Conservation (phyloP, 2,888 invertebrate species). For the Geotrupes spiniger region DNA sequence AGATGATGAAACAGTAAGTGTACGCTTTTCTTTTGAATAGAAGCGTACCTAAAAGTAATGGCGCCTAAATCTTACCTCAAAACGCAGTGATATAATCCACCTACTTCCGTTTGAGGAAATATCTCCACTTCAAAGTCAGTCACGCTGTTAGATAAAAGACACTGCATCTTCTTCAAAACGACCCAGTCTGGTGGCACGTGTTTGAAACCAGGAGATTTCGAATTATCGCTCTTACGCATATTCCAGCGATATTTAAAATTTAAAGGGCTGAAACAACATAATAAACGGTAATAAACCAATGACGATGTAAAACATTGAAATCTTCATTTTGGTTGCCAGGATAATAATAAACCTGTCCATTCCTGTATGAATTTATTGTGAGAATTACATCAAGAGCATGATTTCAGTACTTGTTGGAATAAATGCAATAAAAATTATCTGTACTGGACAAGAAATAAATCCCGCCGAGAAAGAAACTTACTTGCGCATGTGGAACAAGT, state of each 20-base stretch:
- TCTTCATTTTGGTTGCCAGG: too few species aligned
- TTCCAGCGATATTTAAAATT: slow-evolving; percentile 26
- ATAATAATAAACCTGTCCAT: too few species aligned
- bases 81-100: slow-evolving; percentile 39
- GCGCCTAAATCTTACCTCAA: slow-evolving; percentile 36
- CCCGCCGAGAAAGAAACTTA: too few species aligned
- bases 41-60: background rate
- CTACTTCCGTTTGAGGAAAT: slow-evolving; percentile 26
- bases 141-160: slow-evolving; percentile 36
- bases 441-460: too few species aligned
- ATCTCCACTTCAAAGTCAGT: slow-evolving; percentile 39
- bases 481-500: too few species aligned
- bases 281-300: too few species aligned
- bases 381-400: too few species aligned
- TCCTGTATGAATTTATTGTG: too few species aligned
- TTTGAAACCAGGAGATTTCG: slow-evolving; percentile 32
- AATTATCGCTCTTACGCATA: slow-evolving; percentile 12
- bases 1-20: too few species aligned
- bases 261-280: slow-evolving; percentile 29
- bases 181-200: slow-evolving; percentile 35
- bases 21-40: background rate
- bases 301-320: too few species aligned
- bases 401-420: too few species aligned
- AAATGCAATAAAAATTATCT: too few species aligned
- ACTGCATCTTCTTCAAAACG: slow-evolving; percentile 34